Evolutionary conservation across 2,113 vertebrate genomes (phyloP), one percentile per base, ranked within the genome.

Genomic region (Delphinapterus leucas): DNA sequence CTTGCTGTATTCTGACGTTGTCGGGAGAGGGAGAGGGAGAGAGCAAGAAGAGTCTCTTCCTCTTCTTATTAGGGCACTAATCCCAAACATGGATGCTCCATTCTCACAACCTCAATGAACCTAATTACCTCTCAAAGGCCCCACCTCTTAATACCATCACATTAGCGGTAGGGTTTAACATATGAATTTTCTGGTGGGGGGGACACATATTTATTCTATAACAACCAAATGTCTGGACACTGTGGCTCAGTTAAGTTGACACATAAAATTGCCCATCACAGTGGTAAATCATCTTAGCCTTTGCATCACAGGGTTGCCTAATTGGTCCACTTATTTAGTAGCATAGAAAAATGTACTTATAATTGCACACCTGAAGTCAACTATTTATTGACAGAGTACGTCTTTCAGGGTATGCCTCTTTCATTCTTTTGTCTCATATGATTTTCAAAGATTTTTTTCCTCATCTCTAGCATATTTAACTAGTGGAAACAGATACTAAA

Each of bases 401-500:
- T 44, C 44, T 73, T 95, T 83, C 23, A 74, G 55, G 67, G 15
- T 36, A 28, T 33, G 4, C 47, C 53, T 60, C 21, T 60, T 93
- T 86, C 33, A 38, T 76, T 73, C 15, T 85, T 74, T 65, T 71
- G 18, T 65, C 3, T 92, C 38, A 82, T 38, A 41, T 80, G n/a
- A 49, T 80, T 88, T 90, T 88, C n/a, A 93, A 84, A 12, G 13
- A 15, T 49, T n/a, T 74, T 63, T 87, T 68, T 60, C 4, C 23
- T 79, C 41, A 47, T 38, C 14, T 80, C n/a, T 60, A 97, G 82
- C 85, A 81, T 53, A 94, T 95, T 96, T 58, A 96, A 70, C 83
- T 3, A 36, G 86, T 55, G 67, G 73, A 1, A 2, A n/a, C 96
- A 97, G 95, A 97, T 95, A 63, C 67, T 90, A n/a, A 97, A 65